Base-by-base conservation (phyloP, 1,140 invertebrate genomes). In the Lordiphosa mommai region DNA sequence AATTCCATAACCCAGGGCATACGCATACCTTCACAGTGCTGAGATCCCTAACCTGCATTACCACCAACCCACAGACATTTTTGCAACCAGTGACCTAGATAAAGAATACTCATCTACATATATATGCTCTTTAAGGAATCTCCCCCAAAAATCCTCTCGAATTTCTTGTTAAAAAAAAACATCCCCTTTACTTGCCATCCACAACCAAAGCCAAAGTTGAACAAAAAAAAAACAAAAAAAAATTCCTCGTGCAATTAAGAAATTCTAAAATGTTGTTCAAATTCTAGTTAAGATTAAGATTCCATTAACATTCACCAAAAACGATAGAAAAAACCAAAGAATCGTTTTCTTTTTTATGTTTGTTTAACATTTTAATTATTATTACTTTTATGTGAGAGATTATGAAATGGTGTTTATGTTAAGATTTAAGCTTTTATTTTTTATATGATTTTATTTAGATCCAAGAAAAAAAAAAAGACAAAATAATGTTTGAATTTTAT, bases 1-100 rank as follows among this genome's bases (percentile, higher is more conserved):
- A 95, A 97, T 71, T 98, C 97, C 41, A 92, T 99, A 17, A 98
- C 97, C 12, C 94, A 98, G 89, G 97, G 97, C 72, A 96, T 99
- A 82, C 93, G 97, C 74, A 96, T 99, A 79, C 92, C 93, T 55
- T 91, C 90, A 32, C 88, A 89, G 53, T 88, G 87, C 72, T 89
- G 74, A 88, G 56, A 14, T 30, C n/a, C 17, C 23, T 37, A 52
- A 43, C 40, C 33, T 29, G 29, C 27, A 32, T 4, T 33, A 29
- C 27, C 33, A 43, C 49, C 44, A 66, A 17, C 72, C 72, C 72
- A 74, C 77, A 74, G 59, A 84, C 52, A 69, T 72, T 43, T 43
- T 72, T 65, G 77, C 59, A 82, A 82, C 77, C 77, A 84, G 77
- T 82, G 77, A 82, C 77, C 77, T 82, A 82, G 56, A 82, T 4